Evolutionary conservation across 2,888 invertebrate genomes (phyloP).

Genomic region (Ischnus inquisitorius): DNA sequence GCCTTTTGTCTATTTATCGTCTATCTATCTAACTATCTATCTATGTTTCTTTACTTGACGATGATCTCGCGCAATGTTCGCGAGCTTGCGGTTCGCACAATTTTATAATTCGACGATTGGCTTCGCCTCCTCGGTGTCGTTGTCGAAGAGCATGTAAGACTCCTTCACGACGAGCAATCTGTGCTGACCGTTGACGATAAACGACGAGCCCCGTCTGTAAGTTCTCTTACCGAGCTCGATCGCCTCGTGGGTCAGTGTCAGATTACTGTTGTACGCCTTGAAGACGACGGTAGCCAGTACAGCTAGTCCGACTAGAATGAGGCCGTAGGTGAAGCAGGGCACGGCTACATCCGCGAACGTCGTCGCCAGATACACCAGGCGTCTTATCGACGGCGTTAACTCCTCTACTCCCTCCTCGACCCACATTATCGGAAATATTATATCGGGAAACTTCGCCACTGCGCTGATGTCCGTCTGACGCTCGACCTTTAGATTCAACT

Average conservation of each 20-base stretch:
- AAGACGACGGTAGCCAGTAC: conserved; percentile 90
- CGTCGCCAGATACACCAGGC: conserved; percentile 93
- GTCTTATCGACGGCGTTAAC: conserved; percentile 91
- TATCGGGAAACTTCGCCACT: conserved; percentile 92
- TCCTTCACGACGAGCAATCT: conserved; percentile 88
- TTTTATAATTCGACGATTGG: conserved; percentile 67
- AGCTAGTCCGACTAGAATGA: conserved; percentile 90
- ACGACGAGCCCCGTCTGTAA: conserved; percentile 89
- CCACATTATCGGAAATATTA: conserved; percentile 96
- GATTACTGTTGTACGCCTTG: conserved; percentile 92
- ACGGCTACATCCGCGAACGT: conserved; percentile 91
- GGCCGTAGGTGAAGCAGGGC: conserved; percentile 90
- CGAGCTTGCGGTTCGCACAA: background rate
- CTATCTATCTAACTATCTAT: conserved; percentile 10
- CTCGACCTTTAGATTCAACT: conserved; percentile 93
- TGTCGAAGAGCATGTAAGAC: conserved; percentile 86
- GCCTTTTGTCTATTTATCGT: conserved; percentile 16
- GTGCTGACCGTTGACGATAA: conserved; percentile 88
- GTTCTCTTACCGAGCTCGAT: conserved; percentile 92
- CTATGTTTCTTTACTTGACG: background rate
- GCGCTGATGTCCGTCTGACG: conserved; percentile 90
- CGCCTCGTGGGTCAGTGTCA: conserved; percentile 91
- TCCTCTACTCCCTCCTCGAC: conserved; percentile 95
- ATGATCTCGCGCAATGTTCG: background rate
- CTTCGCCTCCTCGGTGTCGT: conserved; percentile 73